A percentile compares a stretch with the other conserved stretches of the same genome.
These are phyloP conservation scores for Macaria liturata DNA, from an alignment of 2,888 invertebrate genomes.

Conservation along the genomic window DNA sequence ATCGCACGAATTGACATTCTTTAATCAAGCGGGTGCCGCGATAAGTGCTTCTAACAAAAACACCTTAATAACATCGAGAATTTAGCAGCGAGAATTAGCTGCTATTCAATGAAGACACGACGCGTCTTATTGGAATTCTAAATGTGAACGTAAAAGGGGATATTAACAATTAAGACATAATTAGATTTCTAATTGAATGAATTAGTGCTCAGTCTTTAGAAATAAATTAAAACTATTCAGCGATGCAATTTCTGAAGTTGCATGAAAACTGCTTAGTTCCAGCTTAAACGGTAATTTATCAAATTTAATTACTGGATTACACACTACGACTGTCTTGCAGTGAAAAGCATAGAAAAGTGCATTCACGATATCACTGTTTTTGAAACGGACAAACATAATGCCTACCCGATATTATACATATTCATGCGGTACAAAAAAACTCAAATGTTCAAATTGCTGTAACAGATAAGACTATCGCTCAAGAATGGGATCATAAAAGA, in stretches of 20 bases:
- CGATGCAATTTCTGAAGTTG: too few species aligned
- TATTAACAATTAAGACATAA: conserved; percentile 3
- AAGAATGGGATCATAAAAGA: conserved; percentile 13
- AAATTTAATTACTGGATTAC: too few species aligned
- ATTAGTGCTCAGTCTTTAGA: not conserved
- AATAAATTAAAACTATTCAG: not conserved
- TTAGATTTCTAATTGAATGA: not conserved
- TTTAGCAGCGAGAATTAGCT: conserved; percentile 6
- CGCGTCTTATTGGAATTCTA: conserved; percentile 19
- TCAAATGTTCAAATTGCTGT: conserved; percentile 1
- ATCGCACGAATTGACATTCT: conserved; percentile 27
- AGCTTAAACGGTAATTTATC: too few species aligned
- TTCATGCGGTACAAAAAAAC: too few species aligned
- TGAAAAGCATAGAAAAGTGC: too few species aligned
- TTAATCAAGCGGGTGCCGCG: conserved; percentile 22
- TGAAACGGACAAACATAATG: too few species aligned
- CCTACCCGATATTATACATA: too few species aligned
- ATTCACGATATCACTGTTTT: too few species aligned
- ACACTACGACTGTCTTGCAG: too few species aligned
- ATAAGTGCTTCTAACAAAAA: conserved; percentile 30
- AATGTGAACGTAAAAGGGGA: conserved; percentile 14
- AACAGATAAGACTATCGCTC: conserved; percentile 9
- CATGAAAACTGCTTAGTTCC: conserved; percentile 2
- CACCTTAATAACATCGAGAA: conserved; percentile 10
- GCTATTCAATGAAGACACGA: conserved; percentile 13